Evolutionary conservation across 2,797 vertebrate genomes (phyloP).

Genomic region (Eulemur rubriventer): DNA sequence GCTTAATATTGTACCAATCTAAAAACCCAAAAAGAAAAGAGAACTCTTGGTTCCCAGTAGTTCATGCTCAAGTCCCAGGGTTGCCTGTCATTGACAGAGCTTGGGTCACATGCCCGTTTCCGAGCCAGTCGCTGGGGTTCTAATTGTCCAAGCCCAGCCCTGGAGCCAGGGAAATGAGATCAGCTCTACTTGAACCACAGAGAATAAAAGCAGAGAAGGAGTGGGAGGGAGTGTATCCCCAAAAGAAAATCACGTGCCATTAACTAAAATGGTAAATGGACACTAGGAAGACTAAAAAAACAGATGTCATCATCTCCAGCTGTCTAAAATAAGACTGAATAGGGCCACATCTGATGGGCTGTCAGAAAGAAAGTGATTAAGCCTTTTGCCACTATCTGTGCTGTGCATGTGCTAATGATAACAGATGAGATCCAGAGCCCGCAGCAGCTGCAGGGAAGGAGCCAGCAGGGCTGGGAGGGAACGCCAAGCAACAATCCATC

Average conservation of each 20-base stretch:
- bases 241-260: neutral
- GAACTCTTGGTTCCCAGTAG: neutral
- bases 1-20: neutral
- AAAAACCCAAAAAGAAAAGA: neutral
- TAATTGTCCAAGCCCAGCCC: neutral
- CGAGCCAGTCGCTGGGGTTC: neutral
- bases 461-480: neutral
- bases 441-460: neutral
- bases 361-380: constrained; percentile 5
- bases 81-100: neutral
- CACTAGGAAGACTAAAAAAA: neutral
- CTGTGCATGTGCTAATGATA: neutral
- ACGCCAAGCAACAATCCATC: neutral
- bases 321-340: neutral
- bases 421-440: neutral
- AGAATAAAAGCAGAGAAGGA: neutral
- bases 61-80: neutral
- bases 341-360: neutral
- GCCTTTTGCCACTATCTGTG: neutral
- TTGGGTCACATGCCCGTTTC: neutral
- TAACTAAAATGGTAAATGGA: neutral
- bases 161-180: neutral
- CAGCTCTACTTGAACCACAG: neutral
- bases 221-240: neutral
- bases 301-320: neutral